These are phyloP conservation scores for Aldrovandia affinis DNA, from an alignment of 2,797 vertebrate genomes.

Conservation along the genomic window DNA sequence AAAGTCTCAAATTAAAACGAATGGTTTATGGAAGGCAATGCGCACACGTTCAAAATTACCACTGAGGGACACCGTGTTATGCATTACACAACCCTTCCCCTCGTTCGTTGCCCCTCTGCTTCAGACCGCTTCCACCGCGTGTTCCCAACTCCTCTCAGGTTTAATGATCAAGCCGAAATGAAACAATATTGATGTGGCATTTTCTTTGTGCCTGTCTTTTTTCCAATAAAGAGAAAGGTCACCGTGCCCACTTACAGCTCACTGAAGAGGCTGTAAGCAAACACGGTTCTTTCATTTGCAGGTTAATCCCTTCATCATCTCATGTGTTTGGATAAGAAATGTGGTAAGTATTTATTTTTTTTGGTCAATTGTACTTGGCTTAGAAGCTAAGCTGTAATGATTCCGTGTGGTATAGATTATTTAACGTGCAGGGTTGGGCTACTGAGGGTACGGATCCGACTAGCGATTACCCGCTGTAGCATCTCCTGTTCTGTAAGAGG, in stretches of 20 bases:
- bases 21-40: slow-evolving; percentile 38
- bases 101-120: slow-evolving; percentile 33
- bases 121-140: slow-evolving; percentile 14
- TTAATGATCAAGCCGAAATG: slow-evolving; percentile 34
- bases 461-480: background rate
- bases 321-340: slow-evolving; percentile 39
- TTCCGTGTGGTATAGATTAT: background rate
- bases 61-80: slow-evolving; percentile 20
- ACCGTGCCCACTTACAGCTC: background rate
- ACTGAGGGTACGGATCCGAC: background rate
- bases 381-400: background rate
- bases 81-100: slow-evolving; percentile 24
- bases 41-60: slow-evolving; percentile 34
- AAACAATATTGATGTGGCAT: slow-evolving; percentile 36
- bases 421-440: background rate
- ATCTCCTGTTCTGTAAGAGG: background rate
- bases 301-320: slow-evolving; percentile 26
- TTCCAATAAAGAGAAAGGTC: slow-evolving; percentile 33
- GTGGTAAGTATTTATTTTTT: slow-evolving; percentile 31
- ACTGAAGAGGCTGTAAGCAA: slow-evolving; percentile 12
- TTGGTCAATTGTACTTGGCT: slow-evolving; percentile 26
- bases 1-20: slow-evolving; percentile 37
- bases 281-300: slow-evolving; percentile 39
- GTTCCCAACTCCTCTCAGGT: slow-evolving; percentile 21
- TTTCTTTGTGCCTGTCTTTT: slow-evolving; percentile 23